Conservation (phyloP, 2,113 vertebrate species). For the Lophius piscatorius region DNA sequence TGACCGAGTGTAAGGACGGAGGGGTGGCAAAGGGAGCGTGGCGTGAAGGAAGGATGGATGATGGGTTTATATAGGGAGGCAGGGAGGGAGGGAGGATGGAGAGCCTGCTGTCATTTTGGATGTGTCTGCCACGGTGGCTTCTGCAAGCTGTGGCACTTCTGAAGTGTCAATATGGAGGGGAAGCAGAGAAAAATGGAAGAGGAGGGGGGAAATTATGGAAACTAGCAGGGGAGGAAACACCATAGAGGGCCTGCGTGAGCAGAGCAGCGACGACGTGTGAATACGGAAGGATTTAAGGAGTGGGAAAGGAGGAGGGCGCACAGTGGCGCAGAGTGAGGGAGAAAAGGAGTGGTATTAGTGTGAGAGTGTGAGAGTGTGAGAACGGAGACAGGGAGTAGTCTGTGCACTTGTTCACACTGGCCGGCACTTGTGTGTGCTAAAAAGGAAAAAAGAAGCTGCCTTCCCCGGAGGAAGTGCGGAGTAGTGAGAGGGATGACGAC, state of each 20-base stretch:
- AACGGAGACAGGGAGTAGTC: conserved; percentile 17
- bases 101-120: conserved; percentile 81
- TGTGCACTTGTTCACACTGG: conserved; percentile 18
- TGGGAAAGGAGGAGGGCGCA: conserved; percentile 19
- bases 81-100: conserved; percentile 31
- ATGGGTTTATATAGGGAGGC: conserved; percentile 13
- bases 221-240: conserved; percentile 38
- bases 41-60: conserved; percentile 40
- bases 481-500: conserved; percentile 25
- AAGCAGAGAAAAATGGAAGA: conserved; percentile 40
- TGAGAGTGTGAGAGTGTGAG: conserved; percentile 27
- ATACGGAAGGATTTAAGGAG: conserved; percentile 68
- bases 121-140: conserved; percentile 47
- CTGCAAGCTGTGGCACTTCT: conserved; percentile 62
- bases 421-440: conserved; percentile 17
- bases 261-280: conserved; percentile 91
- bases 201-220: conserved; percentile 18
- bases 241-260: conserved; percentile 73
- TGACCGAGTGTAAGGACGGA: conserved; percentile 79
- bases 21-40: conserved; percentile 8
- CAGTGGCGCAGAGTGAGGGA: conserved; percentile 29
- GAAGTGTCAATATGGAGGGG: conserved; percentile 60
- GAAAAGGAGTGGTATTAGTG: conserved; percentile 25
- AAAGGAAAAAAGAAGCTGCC: conserved; percentile 11
- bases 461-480: conserved; percentile 18